phyloP scores from a whole-genome alignment of 2,113 vertebrate genomes.

The Aegithalos caudatus region DNA sequence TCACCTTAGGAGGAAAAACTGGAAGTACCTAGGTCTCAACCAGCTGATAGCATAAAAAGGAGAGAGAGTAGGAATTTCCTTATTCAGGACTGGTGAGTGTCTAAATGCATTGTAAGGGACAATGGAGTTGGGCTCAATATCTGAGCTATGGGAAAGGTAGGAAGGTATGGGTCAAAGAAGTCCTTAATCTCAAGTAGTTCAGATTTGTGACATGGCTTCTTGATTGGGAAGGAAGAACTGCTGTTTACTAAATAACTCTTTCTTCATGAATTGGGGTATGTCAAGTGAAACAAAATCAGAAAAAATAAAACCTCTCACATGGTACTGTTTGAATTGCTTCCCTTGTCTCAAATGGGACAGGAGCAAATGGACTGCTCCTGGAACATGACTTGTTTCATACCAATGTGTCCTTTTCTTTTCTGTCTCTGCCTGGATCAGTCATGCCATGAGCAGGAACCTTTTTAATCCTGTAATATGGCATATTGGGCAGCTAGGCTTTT shows the following conservation, averaged over 20 bases:
- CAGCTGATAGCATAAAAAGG: not conserved
- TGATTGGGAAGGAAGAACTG: not conserved
- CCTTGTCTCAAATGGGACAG: not conserved
- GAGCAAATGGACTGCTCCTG: not conserved
- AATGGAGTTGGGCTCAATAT: not conserved
- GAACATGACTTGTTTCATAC: not conserved
- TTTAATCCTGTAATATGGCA: not conserved
- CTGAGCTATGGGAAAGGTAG: not conserved
- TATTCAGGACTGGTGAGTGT: not conserved
- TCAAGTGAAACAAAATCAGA: not conserved
- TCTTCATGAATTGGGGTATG: not conserved
- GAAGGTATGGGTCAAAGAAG: not conserved
- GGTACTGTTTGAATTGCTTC: not conserved
- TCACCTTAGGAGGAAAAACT: not conserved
- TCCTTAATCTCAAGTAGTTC: not conserved
- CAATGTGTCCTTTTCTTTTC: not conserved
- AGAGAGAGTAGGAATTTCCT: not conserved
- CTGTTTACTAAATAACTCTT: not conserved
- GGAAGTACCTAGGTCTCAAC: not conserved
- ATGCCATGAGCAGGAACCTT: not conserved
- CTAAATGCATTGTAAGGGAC: not conserved
- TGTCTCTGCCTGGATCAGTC: not conserved
- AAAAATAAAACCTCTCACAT: not conserved
- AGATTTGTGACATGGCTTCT: not conserved
- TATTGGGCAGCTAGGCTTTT: not conserved